phyloP scores from a whole-genome alignment of 1,140 invertebrate genomes.

The Drosophila arawakana region DNA sequence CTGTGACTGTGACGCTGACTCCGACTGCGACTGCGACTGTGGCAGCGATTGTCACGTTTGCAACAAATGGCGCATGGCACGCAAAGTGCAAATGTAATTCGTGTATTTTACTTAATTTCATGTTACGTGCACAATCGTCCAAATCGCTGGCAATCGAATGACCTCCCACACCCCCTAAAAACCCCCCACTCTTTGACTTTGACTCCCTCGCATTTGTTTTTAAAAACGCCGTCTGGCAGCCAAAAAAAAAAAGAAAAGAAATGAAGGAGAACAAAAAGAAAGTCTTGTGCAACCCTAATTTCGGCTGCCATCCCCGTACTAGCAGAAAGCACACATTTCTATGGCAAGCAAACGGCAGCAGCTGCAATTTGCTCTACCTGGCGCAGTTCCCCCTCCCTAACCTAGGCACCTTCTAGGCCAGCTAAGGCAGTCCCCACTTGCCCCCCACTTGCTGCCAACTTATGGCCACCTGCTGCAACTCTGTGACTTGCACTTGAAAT shows the following conservation, averaged over 20 bases:
- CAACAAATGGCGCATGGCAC: slow-evolving; percentile 81
- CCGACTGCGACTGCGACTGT: slow-evolving; percentile 23
- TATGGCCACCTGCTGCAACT: slow-evolving; percentile 8
- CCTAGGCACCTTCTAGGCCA: no score
- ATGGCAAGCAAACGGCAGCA: slow-evolving; percentile 1
- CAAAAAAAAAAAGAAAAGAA: no score
- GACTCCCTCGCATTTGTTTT: not conserved
- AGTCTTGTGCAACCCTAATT: not conserved
- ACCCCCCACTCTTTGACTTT: not conserved
- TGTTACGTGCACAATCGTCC: slow-evolving; percentile 79
- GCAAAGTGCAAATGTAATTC: slow-evolving; percentile 82
- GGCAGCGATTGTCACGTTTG: slow-evolving; percentile 76
- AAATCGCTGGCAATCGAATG: slow-evolving; percentile 68
- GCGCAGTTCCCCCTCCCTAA: no score
- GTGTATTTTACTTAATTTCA: slow-evolving; percentile 82
- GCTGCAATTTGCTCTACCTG: slow-evolving; percentile 32
- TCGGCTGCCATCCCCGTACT: not conserved
- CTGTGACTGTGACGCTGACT: slow-evolving; percentile 16
- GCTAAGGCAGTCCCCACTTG: not conserved
- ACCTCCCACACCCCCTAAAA: not conserved
- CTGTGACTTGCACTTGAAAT: slow-evolving; percentile 14
- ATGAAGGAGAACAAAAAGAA: no score
- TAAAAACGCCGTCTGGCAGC: not conserved
- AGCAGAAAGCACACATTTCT: not conserved
- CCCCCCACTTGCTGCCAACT: no score